These are phyloP conservation scores for Lophius piscatorius DNA, from an alignment of 2,113 vertebrate species.

Conservation along the genomic window DNA sequence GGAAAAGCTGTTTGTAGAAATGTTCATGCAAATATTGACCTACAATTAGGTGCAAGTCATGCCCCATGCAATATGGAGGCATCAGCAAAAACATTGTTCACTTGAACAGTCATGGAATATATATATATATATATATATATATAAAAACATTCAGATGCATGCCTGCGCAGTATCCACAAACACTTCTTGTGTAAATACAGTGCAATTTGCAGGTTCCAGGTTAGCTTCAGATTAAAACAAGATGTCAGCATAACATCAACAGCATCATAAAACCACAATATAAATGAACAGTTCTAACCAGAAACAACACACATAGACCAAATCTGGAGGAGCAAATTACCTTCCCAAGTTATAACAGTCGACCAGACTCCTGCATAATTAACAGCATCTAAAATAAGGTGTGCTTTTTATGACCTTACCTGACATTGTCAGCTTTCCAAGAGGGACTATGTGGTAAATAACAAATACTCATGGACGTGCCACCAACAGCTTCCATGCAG, in stretches of 20 bases:
- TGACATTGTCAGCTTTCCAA: constrained; percentile 59
- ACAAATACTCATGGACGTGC: constrained; percentile 24
- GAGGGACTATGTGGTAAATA: constrained; percentile 40
- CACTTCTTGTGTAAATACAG: constrained; percentile 37
- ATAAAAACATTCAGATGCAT: constrained; percentile 38
- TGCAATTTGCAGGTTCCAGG: constrained; percentile 17
- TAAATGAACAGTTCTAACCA: constrained; percentile 5
- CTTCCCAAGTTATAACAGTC: constrained; percentile 62
- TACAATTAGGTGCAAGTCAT: constrained; percentile 70
- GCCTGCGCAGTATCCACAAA: constrained; percentile 31
- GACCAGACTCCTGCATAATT: constrained; percentile 72
- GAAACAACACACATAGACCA: constrained; percentile 1
- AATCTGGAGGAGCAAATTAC: constrained; percentile 38
- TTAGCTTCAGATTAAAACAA: constrained; percentile 35
- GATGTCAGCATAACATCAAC: constrained; percentile 24
- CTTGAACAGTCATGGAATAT: constrained; percentile 56
- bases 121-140: constrained; percentile 22
- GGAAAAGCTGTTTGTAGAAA: constrained; percentile 67
- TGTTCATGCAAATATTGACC: constrained; percentile 77
- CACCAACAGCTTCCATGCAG: constrained; percentile 5
- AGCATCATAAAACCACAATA: constrained; percentile 12
- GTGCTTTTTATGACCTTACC: constrained; percentile 68
- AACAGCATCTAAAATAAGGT: constrained; percentile 67
- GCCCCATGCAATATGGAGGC: constrained; percentile 58
- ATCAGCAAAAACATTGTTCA: constrained; percentile 60